A percentile compares a stretch with the other conserved stretches of the same genome.
phyloP scores from a whole-genome alignment of 2,113 vertebrate species.

The Phocoena phocoena region DNA sequence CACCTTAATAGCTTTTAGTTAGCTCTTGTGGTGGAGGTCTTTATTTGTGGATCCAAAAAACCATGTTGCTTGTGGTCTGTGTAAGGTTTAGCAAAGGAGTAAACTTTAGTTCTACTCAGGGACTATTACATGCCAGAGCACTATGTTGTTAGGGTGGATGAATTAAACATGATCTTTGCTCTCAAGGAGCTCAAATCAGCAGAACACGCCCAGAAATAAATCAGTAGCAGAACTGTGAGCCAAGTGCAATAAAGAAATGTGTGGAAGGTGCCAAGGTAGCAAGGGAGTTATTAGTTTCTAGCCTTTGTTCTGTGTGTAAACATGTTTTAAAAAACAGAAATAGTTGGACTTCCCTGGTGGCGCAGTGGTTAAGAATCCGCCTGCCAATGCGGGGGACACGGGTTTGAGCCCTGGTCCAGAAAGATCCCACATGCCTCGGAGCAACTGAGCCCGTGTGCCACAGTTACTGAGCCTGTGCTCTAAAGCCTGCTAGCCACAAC shows the following conservation, averaged over 20 bases:
- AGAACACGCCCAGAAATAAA: conserved; percentile 25
- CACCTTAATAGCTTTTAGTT: conserved; percentile 34
- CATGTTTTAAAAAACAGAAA: neutral
- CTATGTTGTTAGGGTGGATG: neutral
- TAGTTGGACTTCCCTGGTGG: too few relatives aligned
- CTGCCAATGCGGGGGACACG: too few relatives aligned
- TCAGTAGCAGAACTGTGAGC: neutral
- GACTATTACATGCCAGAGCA: neutral
- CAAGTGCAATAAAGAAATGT: neutral
- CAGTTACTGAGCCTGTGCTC: too few relatives aligned
- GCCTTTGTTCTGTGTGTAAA: neutral
- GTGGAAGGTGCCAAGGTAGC: neutral
- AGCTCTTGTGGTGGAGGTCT: neutral
- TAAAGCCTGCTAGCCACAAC: too few relatives aligned
- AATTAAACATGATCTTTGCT: neutral
- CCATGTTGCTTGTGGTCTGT: neutral
- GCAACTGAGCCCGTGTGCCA: too few relatives aligned
- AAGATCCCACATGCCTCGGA: too few relatives aligned
- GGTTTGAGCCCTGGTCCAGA: too few relatives aligned
- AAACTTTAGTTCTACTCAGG: neutral
- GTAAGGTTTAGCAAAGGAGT: conserved; percentile 21
- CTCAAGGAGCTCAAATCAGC: neutral
- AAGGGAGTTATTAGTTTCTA: neutral
- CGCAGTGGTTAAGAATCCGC: too few relatives aligned
- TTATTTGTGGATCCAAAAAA: conserved; percentile 30